Percentiles rank a stretch among this genome's conserved stretches.
phyloP scores from a whole-genome alignment of 2,797 vertebrate genomes.

The Mallotus villosus region DNA sequence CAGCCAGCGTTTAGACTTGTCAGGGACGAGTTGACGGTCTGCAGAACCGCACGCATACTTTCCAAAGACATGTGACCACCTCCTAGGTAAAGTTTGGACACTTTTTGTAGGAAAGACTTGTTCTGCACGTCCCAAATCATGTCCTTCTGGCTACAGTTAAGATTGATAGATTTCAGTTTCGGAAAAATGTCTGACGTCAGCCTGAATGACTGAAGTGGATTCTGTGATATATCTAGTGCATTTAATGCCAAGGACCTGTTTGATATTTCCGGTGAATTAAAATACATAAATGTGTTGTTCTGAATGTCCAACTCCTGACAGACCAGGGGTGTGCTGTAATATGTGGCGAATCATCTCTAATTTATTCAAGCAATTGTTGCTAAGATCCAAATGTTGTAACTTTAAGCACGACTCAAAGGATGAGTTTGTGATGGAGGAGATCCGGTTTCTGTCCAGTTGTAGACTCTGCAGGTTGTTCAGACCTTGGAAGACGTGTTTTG shows the following conservation, averaged over 20 bases:
- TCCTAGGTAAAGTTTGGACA: constrained; percentile 61
- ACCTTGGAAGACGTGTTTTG: constrained; percentile 53
- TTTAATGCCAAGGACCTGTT: constrained; percentile 51
- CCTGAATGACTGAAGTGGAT: constrained; percentile 51
- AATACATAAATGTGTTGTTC: constrained; percentile 45
- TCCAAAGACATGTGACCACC: constrained; percentile 42
- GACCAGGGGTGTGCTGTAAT: constrained; percentile 51
- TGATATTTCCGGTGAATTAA: constrained; percentile 57
- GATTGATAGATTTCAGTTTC: constrained; percentile 53
- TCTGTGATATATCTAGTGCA: constrained; percentile 59
- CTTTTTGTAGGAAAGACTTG: constrained; percentile 48
- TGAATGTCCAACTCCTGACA: constrained; percentile 44
- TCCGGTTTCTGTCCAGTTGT: constrained; percentile 43
- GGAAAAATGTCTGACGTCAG: constrained; percentile 62
- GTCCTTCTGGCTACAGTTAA: constrained; percentile 11
- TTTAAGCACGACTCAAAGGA: constrained; percentile 54
- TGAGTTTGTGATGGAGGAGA: constrained; percentile 41
- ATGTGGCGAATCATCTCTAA: constrained; percentile 34
- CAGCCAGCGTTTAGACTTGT: constrained; percentile 56
- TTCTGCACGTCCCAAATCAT: constrained; percentile 50
- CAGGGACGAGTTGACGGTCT: constrained; percentile 59
- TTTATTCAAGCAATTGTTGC: constrained; percentile 49
- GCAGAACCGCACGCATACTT: constrained; percentile 42
- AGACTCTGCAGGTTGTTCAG: constrained; percentile 60
- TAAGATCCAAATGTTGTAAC: constrained; percentile 60